Conservation (phyloP, 2,113 vertebrate genomes). For the Boleophthalmus pectinirostris region DNA sequence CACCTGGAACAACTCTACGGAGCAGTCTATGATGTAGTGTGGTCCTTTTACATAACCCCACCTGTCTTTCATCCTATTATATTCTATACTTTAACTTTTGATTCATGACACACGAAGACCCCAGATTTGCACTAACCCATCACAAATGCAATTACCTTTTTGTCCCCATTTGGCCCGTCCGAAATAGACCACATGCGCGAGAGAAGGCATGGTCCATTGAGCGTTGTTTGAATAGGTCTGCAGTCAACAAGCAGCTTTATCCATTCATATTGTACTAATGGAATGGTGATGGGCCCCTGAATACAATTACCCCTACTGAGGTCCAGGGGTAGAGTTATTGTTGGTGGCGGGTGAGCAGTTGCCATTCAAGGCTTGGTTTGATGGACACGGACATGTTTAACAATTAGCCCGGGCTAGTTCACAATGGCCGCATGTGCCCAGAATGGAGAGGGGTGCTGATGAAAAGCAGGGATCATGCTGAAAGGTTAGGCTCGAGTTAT, state of each 20-base stretch:
- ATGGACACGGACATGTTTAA: conserved; percentile 75
- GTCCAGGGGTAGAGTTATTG: conserved; percentile 45
- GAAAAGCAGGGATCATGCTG: conserved; percentile 46
- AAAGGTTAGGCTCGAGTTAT: conserved; percentile 61
- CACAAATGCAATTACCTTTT: conserved; percentile 49
- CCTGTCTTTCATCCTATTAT: conserved; percentile 13
- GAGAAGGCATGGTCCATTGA: conserved; percentile 35
- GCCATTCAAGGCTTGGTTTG: conserved; percentile 60
- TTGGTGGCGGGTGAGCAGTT: conserved; percentile 41
- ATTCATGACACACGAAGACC: conserved; percentile 25
- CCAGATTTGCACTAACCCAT: conserved; percentile 32
- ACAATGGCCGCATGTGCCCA: conserved; percentile 40
- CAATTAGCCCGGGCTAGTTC: conserved; percentile 65
- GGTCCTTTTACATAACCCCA: conserved; percentile 5
- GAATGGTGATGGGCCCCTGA: conserved; percentile 51
- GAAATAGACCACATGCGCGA: conserved; percentile 45
- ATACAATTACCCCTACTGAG: conserved; percentile 48
- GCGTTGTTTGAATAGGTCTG: conserved; percentile 39
- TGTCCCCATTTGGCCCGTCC: conserved; percentile 29
- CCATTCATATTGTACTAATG: conserved; percentile 59
- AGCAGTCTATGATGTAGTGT: conserved; percentile 31
- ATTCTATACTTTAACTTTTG: conserved; percentile 14
- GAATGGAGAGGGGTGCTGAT: conserved; percentile 41
- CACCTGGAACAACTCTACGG: conserved; percentile 41
- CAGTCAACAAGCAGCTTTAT: conserved; percentile 41